Base-by-base conservation (phyloP, 2,113 vertebrate genomes). In the Poicephalus meyeri region DNA sequence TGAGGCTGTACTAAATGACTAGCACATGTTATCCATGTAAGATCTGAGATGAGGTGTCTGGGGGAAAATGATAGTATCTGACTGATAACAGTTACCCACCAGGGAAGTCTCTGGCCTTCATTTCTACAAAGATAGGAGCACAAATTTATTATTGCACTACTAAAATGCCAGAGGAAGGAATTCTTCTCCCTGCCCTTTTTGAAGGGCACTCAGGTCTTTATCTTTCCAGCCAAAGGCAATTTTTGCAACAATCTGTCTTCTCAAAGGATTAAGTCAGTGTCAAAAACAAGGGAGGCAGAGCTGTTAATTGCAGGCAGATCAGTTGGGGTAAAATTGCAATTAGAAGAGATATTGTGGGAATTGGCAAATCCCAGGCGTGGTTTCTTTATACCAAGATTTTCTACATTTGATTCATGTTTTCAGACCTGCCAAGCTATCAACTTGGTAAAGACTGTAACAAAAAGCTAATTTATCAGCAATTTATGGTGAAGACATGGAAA, bases 261-360 rank as follows among this genome's bases (percentile, higher is more conserved):
- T 72, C 66, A 73, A 89, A 87, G 70, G 71, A 88, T 86, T 95
- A 87, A 93, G 53, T 83, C 64, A n/a, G 52, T 79, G 55, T 83
- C 50, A 82, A 89, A 96, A 71, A 60, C n/a, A 83, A 21, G 41
- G 73, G n/a, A 96, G 80, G 78, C 64, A 91, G 82, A 86, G 77
- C 64, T 94, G 84, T 87, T 94, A 88, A 97, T 96, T 97, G 90
- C 71, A 70, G 69, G 71, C 31, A 88, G 89, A 96, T 93, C 91
- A 70, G 74, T 25, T 68, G 81, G 71, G 81, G 61, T 78, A 81
- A 92, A 83, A 72, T 88, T 55, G 66, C 78, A 96, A 95, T 97
- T 95, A 95, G n/a, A 66, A 64, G 53, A 88, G 68, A 80, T 37
- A 71, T 52, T 81, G 66, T 89, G 92, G 70, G 86, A 96, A 86